These are phyloP conservation scores for silkworm (Bombyx mori) DNA, from an alignment of 1,140 invertebrate species.

Conservation along the genomic window DNA sequence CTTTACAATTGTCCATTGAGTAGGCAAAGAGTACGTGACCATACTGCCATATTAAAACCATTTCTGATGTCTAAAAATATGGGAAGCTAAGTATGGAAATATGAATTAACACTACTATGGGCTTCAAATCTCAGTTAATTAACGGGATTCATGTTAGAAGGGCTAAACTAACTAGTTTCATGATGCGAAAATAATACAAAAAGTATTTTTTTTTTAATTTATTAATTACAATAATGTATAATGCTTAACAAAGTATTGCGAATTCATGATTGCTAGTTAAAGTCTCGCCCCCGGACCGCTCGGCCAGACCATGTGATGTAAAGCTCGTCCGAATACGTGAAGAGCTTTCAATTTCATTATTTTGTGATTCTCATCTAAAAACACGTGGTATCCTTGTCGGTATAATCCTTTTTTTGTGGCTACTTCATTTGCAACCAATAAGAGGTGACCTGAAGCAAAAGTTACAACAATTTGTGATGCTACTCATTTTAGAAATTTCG, in stretches of 20 bases:
- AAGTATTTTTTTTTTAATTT: background rate
- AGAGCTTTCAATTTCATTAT: constrained; percentile 23
- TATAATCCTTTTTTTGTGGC: constrained; percentile 27
- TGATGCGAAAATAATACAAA: background rate
- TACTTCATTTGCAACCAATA: constrained; percentile 35
- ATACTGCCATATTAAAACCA: too few relatives aligned
- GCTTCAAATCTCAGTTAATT: too few relatives aligned
- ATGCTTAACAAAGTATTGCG: background rate
- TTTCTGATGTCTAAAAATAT: too few relatives aligned
- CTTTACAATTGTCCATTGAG: too few relatives aligned
- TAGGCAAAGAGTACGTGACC: too few relatives aligned
- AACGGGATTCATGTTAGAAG: too few relatives aligned
- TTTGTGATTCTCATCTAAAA: constrained; percentile 33
- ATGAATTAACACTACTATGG: too few relatives aligned
- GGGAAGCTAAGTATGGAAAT: too few relatives aligned
- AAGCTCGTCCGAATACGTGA: constrained; percentile 34
- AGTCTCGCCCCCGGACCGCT: constrained; percentile 28
- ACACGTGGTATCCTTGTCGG: constrained; percentile 30
- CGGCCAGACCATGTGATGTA: constrained; percentile 41
- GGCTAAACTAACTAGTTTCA: too few relatives aligned
- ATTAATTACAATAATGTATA: constrained; percentile 1
- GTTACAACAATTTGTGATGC: background rate
- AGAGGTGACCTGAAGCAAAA: constrained; percentile 38
- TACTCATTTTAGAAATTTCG: too few relatives aligned
- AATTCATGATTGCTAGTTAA: constrained; percentile 10